Percentiles rank a stretch among this genome's conserved stretches.
Conservation (phyloP, 1,140 invertebrate species). For the Musca vetustissima region DNA sequence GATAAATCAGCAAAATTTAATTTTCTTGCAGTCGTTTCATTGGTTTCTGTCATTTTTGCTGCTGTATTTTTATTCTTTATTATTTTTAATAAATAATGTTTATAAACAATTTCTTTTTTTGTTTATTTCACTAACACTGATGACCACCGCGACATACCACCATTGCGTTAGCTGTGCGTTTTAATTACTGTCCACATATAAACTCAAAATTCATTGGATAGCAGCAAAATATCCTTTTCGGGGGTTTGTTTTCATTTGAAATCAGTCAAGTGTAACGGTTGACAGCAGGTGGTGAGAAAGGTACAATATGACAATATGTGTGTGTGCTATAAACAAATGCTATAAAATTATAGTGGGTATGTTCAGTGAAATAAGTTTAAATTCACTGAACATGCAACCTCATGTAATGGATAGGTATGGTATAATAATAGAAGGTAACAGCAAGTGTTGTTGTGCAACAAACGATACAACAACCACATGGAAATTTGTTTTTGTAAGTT, state of each 20-base stretch:
- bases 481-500: too few species aligned
- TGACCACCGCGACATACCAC: neutral
- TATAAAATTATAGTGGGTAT: too few species aligned
- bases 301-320: too few species aligned
- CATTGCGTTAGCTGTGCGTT: neutral
- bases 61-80: neutral
- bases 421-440: too few species aligned
- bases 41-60: neutral
- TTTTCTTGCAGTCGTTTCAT: neutral
- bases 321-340: too few species aligned
- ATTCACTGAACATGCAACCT: too few species aligned
- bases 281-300: neutral
- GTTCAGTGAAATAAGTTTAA: too few species aligned
- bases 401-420: too few species aligned
- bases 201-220: neutral
- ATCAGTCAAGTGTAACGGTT: slow-evolving; percentile 23
- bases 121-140: neutral
- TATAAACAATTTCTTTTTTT: neutral
- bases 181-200: neutral
- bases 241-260: slow-evolving; percentile 14
- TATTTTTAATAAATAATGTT: neutral
- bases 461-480: too few species aligned
- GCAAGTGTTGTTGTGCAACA: too few species aligned
- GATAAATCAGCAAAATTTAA: slow-evolving; percentile 23
- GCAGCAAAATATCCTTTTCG: neutral